Evolutionary conservation across 2,113 vertebrate species (phyloP).

Genomic region (Mirounga angustirostris): DNA sequence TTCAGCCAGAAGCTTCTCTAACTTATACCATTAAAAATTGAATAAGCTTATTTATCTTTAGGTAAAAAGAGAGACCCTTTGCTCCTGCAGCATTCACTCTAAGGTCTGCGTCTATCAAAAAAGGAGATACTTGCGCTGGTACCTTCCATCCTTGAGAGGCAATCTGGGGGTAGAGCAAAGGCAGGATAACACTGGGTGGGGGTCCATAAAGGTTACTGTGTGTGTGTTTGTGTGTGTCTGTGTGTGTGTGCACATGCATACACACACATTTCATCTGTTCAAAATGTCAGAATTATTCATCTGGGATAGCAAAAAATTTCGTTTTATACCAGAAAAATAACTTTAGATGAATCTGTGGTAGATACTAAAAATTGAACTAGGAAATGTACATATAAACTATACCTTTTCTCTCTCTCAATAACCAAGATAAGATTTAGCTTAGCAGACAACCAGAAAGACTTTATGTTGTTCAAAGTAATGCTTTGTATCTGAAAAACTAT

Average conservation of each 20-base stretch:
- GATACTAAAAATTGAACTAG: not conserved
- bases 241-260: not conserved
- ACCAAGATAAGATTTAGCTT: not conserved
- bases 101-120: not conserved
- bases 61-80: not conserved
- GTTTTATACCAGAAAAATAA: not conserved
- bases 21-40: not conserved
- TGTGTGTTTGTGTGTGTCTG: not conserved
- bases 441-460: not conserved
- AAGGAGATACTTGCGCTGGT: not conserved
- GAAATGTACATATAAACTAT: not conserved
- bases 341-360: not conserved
- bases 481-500: not conserved
- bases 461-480: not conserved
- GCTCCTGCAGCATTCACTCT: rapidly evolving
- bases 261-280: not conserved
- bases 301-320: not conserved
- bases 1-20: not conserved
- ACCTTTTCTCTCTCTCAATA: not conserved
- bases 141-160: not conserved
- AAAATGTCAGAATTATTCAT: not conserved
- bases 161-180: not conserved
- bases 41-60: not conserved
- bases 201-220: not conserved
- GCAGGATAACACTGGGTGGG: not conserved